These are phyloP conservation scores for Esperia sulphurella DNA, from an alignment of 2,888 invertebrate species.

Conservation along the genomic window DNA sequence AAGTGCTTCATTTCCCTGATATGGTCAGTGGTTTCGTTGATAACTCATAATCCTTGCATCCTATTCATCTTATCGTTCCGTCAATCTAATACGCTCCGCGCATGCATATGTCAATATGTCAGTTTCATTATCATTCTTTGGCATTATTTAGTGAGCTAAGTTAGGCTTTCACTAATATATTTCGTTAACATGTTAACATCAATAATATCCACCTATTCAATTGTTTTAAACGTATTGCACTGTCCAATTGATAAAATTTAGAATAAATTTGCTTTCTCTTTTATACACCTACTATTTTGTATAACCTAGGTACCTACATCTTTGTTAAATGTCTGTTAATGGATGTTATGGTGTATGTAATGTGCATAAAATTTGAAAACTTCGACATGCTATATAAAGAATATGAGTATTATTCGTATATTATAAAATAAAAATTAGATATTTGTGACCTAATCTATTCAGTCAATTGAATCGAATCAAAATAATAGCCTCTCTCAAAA, in stretches of 20 bases:
- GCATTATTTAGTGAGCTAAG: constrained; percentile 76
- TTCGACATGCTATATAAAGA: constrained; percentile 28
- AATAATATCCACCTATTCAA: constrained; percentile 29
- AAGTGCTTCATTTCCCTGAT: constrained; percentile 32
- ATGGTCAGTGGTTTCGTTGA: constrained; percentile 39
- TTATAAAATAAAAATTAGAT: constrained; percentile 48
- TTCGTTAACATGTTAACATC: constrained; percentile 11
- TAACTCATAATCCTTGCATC: constrained; percentile 47
- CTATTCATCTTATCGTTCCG: constrained; percentile 45
- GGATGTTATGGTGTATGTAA: constrained; percentile 25
- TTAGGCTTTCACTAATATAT: constrained; percentile 42
- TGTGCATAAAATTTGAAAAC: constrained; percentile 32
- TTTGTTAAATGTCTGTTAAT: constrained; percentile 10
- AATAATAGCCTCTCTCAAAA: constrained; percentile 72
- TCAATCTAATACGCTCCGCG: constrained; percentile 48
- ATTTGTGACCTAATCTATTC: constrained; percentile 75
- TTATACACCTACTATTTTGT: background rate
- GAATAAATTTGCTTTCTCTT: constrained; percentile 19
- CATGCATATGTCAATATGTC: constrained; percentile 45
- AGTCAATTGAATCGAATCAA: constrained; percentile 76
- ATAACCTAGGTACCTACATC: constrained; percentile 2
- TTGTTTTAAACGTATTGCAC: constrained; percentile 56
- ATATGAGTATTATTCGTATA: constrained; percentile 55
- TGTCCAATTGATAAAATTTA: constrained; percentile 37
- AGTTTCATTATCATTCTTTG: constrained; percentile 68